Conservation (phyloP, 1,140 invertebrate species). For the Amphibalanus amphitrite region DNA sequence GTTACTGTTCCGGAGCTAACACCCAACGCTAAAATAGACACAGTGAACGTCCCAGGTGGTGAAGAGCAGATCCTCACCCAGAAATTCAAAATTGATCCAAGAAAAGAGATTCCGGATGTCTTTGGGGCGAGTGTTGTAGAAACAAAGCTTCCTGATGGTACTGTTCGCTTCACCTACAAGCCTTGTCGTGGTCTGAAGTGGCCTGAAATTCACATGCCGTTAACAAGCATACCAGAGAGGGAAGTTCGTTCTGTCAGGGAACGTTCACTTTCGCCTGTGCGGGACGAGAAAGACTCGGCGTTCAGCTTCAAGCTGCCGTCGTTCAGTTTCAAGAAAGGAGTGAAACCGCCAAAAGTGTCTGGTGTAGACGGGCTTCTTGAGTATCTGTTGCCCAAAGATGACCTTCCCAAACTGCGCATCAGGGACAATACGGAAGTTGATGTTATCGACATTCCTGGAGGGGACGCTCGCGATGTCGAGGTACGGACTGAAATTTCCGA, state of each 20-base stretch:
- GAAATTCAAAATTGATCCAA: neutral
- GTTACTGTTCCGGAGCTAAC: neutral
- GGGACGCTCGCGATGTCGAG: neutral
- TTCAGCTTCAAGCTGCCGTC: neutral
- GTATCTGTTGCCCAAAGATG: neutral
- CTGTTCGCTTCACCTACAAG: neutral
- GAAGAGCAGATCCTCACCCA: neutral
- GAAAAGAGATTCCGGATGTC: neutral
- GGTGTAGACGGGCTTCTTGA: neutral
- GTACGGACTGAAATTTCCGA: neutral
- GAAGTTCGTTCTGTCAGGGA: too few relatives aligned
- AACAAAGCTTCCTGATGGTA: neutral
- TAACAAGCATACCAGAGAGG: neutral
- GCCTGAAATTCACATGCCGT: neutral
- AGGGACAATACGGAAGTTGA: neutral
- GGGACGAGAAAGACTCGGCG: neutral
- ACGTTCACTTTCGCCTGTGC: too few relatives aligned
- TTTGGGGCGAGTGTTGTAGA: neutral
- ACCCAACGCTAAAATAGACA: neutral
- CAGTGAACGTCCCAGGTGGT: neutral
- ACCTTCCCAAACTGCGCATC: neutral
- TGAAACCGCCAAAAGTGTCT: neutral
- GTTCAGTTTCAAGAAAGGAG: neutral
- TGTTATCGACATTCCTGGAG: neutral
- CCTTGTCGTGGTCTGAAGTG: neutral